Evolutionary conservation across 1,140 invertebrate species (phyloP).

Genomic region (Panagrolaimus sp.): DNA sequence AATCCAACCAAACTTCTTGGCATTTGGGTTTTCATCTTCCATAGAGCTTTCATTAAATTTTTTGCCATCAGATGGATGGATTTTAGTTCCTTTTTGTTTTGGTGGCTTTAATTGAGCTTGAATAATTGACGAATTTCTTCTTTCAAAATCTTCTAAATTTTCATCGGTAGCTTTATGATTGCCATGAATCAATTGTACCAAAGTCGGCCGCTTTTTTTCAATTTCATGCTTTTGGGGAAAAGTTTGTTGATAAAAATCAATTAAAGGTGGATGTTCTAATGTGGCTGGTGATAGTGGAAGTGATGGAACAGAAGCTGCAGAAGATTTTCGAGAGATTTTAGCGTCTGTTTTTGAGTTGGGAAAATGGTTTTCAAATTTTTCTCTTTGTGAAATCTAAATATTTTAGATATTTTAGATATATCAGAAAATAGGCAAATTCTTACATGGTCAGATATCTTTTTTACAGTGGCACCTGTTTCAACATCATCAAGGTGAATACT

Average conservation of each 20-base stretch:
- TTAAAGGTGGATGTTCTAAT: not conserved
- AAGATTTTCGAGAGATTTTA: too few relatives aligned
- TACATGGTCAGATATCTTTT: too few relatives aligned
- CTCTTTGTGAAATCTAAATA: too few relatives aligned
- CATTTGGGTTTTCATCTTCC: not conserved
- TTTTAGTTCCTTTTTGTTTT: not conserved
- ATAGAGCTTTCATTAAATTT: not conserved
- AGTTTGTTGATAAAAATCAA: constrained; percentile 7
- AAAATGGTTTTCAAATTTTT: too few relatives aligned
- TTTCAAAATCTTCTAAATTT: not conserved
- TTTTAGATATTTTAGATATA: too few relatives aligned
- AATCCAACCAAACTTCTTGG: constrained; percentile 44
- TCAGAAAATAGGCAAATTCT: too few relatives aligned
- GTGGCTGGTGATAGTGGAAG: too few relatives aligned
- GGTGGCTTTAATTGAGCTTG: not conserved
- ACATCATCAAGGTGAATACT: too few relatives aligned
- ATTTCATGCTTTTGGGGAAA: not conserved
- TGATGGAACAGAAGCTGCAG: too few relatives aligned
- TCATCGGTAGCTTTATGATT: not conserved
- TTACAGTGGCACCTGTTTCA: too few relatives aligned
- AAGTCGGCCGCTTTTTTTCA: not conserved
- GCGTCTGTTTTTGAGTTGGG: too few relatives aligned
- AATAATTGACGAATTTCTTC: not conserved
- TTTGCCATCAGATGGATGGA: not conserved
- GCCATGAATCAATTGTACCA: not conserved